Conservation (phyloP, 2,888 invertebrate genomes). For the Epinotia brunnichana region DNA sequence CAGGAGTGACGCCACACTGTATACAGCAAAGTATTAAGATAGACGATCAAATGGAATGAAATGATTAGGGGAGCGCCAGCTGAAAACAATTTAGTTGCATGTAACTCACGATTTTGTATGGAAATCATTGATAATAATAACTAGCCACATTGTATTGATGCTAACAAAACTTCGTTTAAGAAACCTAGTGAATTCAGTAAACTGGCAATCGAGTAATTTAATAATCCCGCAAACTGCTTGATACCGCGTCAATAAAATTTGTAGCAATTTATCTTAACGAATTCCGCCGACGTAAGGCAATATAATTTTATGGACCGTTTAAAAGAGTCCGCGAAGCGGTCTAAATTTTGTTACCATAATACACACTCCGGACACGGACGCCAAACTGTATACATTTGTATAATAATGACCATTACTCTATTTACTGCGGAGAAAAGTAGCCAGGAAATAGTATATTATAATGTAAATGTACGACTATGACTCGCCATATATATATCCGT, state of each 20-base stretch:
- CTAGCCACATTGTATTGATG: no score
- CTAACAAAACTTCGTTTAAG: neutral
- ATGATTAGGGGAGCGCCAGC: no score
- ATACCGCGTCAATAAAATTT: constrained; percentile 36
- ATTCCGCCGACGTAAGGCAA: constrained; percentile 36
- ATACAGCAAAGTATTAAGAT: no score
- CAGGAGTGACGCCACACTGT: no score
- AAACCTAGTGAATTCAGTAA: constrained; percentile 8
- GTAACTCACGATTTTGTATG: no score
- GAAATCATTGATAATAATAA: no score
- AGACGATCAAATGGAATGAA: no score
- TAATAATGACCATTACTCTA: neutral
- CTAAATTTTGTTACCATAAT: constrained; percentile 37
- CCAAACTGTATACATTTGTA: neutral
- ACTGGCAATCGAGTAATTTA: constrained; percentile 26
- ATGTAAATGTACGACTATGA: neutral
- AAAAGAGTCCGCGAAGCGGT: constrained; percentile 36
- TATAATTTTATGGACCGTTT: constrained; percentile 40
- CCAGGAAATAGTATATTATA: neutral
- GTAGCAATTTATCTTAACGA: constrained; percentile 40
- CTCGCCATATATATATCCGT: neutral
- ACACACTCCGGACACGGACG: constrained; percentile 23
- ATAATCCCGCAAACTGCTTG: constrained; percentile 37
- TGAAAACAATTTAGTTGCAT: no score
- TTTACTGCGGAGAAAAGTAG: neutral